Percentiles rank a stretch among this genome's conserved stretches.
These are phyloP conservation scores for Zygothrica quintamaculata DNA, from an alignment of 2,888 invertebrate species.

Conservation along the genomic window DNA sequence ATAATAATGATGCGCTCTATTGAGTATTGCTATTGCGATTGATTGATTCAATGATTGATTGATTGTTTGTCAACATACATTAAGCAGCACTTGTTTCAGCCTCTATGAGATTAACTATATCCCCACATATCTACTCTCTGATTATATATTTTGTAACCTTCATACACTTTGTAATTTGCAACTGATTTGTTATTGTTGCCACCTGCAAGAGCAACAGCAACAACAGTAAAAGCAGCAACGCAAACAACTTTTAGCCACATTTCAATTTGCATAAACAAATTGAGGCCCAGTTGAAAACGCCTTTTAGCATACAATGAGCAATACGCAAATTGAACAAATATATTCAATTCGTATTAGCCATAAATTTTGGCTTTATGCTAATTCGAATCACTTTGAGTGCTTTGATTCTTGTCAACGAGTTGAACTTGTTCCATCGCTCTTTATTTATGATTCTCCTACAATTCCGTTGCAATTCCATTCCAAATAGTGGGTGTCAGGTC, in stretches of 20 bases:
- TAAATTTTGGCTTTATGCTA: conserved; percentile 60
- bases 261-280: conserved; percentile 62
- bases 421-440: conserved; percentile 58
- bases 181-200: conserved; percentile 34
- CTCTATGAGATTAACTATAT: background rate
- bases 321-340: conserved; percentile 46
- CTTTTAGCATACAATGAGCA: conserved; percentile 50
- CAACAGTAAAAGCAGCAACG: background rate
- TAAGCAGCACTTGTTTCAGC: conserved; percentile 38
- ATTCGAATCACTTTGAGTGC: conserved; percentile 51
- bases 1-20: conserved; percentile 41
- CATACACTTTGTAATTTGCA: conserved; percentile 19
- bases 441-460: conserved; percentile 52
- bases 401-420: conserved; percentile 54
- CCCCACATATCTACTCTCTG: conserved; percentile 11
- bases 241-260: conserved; percentile 8
- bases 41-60: conserved; percentile 28
- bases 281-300: conserved; percentile 30
- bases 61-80: conserved; percentile 53
- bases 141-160: conserved; percentile 29
- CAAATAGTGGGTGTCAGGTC: conserved; percentile 40
- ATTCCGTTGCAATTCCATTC: conserved; percentile 1
- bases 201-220: conserved; percentile 9
- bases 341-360: conserved; percentile 55
- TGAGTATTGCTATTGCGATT: conserved; percentile 16